Conservation (phyloP, 2,888 invertebrate species). For the Lysandra bellargus region DNA sequence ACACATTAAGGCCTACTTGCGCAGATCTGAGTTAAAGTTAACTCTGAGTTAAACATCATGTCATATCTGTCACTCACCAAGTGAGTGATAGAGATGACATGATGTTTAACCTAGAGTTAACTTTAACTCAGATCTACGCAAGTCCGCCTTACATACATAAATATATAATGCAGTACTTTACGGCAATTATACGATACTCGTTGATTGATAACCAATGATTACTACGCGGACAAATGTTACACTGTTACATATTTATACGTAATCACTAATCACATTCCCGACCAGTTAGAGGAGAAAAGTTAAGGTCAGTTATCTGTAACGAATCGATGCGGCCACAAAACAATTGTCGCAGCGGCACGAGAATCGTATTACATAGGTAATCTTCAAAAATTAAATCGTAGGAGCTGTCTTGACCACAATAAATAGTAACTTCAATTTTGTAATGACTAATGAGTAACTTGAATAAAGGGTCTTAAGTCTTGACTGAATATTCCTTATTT, state of each 20-base stretch:
- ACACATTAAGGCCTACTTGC: too few relatives aligned
- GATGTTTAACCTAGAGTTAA: too few relatives aligned
- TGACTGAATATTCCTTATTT: too few relatives aligned
- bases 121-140: too few relatives aligned
- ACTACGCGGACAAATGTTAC: neutral
- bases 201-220: constrained; percentile 28
- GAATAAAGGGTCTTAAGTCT: too few relatives aligned
- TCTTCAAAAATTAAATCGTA: neutral
- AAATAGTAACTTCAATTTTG: neutral
- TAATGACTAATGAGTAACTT: neutral
- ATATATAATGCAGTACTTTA: constrained; percentile 4
- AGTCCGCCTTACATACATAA: constrained; percentile 10
- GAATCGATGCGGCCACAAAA: neutral
- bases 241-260: constrained; percentile 14
- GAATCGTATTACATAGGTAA: neutral
- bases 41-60: too few relatives aligned
- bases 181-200: constrained; percentile 5
- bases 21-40: too few relatives aligned
- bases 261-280: constrained; percentile 19
- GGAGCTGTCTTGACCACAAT: neutral
- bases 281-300: constrained; percentile 8
- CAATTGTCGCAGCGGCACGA: neutral
- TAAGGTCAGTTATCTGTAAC: constrained; percentile 28
- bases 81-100: too few relatives aligned
- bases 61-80: too few relatives aligned